A percentile compares a stretch with the other conserved stretches of the same genome.
These are phyloP conservation scores for Clarias magur DNA, from an alignment of 2,113 vertebrate species.

Conservation along the genomic window DNA sequence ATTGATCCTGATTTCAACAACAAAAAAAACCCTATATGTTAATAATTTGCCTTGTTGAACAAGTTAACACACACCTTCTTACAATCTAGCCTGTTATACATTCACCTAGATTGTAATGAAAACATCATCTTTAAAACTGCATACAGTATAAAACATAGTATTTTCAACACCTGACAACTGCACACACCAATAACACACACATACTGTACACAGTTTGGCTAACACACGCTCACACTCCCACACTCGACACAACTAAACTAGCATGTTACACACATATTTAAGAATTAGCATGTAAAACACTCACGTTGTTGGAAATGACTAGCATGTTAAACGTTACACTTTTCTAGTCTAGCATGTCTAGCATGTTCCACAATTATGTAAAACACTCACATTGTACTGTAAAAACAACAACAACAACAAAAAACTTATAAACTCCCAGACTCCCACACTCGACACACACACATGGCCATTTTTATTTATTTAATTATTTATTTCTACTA, in stretches of 20 bases:
- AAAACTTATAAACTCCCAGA: too few relatives aligned
- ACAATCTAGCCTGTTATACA: neutral
- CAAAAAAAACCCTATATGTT: neutral
- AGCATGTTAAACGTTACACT: neutral
- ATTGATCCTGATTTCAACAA: too few relatives aligned
- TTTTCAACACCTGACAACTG: neutral
- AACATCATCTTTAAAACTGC: neutral
- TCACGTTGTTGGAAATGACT: neutral
- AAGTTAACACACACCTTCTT: neutral
- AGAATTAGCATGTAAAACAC: neutral
- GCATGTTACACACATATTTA: too few relatives aligned
- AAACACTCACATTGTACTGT: neutral
- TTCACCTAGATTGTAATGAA: neutral
- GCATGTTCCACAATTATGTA: neutral
- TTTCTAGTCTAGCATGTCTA: neutral
- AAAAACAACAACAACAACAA: neutral
- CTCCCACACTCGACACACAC: neutral
- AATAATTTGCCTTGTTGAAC: neutral
- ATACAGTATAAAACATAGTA: neutral
- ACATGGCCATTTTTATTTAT: too few relatives aligned
- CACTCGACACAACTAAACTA: neutral
- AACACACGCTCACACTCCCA: neutral
- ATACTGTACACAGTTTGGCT: too few relatives aligned
- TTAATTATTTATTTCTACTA: neutral
- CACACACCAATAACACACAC: neutral